Evolutionary conservation across 2,113 vertebrate species (phyloP).

Genomic region (Syngnathus scovelli): DNA sequence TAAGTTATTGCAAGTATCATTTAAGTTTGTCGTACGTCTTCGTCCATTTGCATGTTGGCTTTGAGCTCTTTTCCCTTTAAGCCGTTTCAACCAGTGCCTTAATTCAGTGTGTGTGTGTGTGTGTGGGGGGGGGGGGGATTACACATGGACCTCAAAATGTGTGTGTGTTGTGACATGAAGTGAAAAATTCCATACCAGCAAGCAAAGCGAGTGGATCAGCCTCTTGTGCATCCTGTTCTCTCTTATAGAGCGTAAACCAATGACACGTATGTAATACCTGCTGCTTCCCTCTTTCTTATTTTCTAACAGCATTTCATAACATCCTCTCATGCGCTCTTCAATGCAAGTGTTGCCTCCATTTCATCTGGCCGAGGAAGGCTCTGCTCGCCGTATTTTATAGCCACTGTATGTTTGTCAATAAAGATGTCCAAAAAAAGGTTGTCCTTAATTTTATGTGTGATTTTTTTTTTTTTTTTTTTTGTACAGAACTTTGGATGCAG

Average conservation of each 20-base stretch:
- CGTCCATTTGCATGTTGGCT: slow-evolving; percentile 11
- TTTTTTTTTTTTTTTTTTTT: too few species aligned
- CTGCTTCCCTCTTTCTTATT: slow-evolving; percentile 39
- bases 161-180: slow-evolving; percentile 42
- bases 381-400: slow-evolving; percentile 91
- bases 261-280: slow-evolving; percentile 34
- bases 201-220: slow-evolving; percentile 33
- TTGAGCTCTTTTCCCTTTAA: slow-evolving; percentile 45
- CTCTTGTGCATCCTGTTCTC: slow-evolving; percentile 19
- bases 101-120: slow-evolving; percentile 47
- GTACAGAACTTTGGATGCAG: too few species aligned
- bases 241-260: slow-evolving; percentile 42
- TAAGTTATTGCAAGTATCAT: slow-evolving; percentile 53
- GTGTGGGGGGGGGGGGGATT: slow-evolving; percentile 18
- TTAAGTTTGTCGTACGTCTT: slow-evolving; percentile 2
- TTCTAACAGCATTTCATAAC: slow-evolving; percentile 7
- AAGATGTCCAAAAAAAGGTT: slow-evolving; percentile 75
- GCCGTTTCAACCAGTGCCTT: slow-evolving; percentile 63
- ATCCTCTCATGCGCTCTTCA: slow-evolving; percentile 37
- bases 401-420: slow-evolving; percentile 98
- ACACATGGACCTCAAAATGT: slow-evolving; percentile 42
- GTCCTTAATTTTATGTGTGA: too few species aligned
- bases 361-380: slow-evolving; percentile 33
- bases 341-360: slow-evolving; percentile 47
- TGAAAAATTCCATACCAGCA: slow-evolving; percentile 67